These are phyloP conservation scores for Leptestheria dahalacensis DNA, from an alignment of 1,140 invertebrate species.

Conservation along the genomic window DNA sequence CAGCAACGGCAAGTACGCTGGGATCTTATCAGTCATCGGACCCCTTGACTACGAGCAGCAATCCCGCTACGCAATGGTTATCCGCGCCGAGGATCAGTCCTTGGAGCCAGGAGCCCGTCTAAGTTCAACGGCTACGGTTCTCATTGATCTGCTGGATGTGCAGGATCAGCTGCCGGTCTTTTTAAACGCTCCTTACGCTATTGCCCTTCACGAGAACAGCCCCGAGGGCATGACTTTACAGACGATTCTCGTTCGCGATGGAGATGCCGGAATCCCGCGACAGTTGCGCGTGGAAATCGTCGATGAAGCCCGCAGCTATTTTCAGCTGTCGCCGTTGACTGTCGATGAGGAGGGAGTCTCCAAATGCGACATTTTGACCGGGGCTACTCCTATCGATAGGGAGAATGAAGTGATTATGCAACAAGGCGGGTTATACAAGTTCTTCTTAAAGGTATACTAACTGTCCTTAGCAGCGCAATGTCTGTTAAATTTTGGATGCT, in stretches of 20 bases:
- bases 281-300: slow-evolving; percentile 45
- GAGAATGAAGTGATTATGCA: slow-evolving; percentile 53
- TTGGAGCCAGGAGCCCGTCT: slow-evolving; percentile 35
- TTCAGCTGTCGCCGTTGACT: slow-evolving; percentile 29
- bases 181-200: slow-evolving; percentile 58
- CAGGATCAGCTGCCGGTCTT: slow-evolving; percentile 68
- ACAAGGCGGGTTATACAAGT: slow-evolving; percentile 61
- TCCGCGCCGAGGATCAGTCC: slow-evolving; percentile 46
- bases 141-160: slow-evolving; percentile 55
- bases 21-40: slow-evolving; percentile 42
- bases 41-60: slow-evolving; percentile 55
- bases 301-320: slow-evolving; percentile 49
- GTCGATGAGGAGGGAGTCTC: slow-evolving; percentile 16
- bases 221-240: slow-evolving; percentile 30
- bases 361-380: slow-evolving; percentile 38
- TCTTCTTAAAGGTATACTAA: slow-evolving; percentile 41
- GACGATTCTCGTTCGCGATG: slow-evolving; percentile 50
- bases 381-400: slow-evolving; percentile 47
- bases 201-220: slow-evolving; percentile 55
- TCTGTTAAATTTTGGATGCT: too few species aligned
- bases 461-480: too few species aligned
- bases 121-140: slow-evolving; percentile 48
- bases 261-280: slow-evolving; percentile 53
- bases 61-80: slow-evolving; percentile 49
- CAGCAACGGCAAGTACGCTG: slow-evolving; percentile 49